Conservation (phyloP, 2,888 invertebrate species). For the Chrysolina oricalcia region DNA sequence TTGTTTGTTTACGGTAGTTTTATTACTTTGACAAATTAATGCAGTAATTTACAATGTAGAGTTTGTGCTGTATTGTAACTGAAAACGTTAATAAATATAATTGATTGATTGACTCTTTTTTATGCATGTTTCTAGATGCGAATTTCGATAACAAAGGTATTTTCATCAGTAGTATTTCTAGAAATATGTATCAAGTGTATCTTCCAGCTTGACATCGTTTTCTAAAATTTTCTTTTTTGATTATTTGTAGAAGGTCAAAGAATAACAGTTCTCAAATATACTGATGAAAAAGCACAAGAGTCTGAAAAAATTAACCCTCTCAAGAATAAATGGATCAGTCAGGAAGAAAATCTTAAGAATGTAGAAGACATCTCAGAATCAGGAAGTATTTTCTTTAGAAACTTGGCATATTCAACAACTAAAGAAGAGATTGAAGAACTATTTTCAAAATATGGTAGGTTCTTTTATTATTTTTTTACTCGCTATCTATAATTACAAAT, state of each 20-base stretch:
- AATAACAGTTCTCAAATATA: constrained; percentile 64
- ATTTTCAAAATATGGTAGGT: constrained; percentile 88
- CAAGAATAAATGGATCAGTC: constrained; percentile 76
- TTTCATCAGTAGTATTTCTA: too few relatives aligned
- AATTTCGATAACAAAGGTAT: too few relatives aligned
- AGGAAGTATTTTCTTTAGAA: constrained; percentile 93
- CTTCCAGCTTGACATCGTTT: not conserved
- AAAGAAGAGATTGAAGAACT: constrained; percentile 88
- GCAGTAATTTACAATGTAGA: too few relatives aligned
- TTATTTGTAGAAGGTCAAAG: constrained; percentile 66
- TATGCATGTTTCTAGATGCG: too few relatives aligned
- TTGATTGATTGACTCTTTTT: too few relatives aligned
- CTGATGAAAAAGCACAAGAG: constrained; percentile 54
- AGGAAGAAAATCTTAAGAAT: constrained; percentile 78
- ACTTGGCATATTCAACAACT: constrained; percentile 88
- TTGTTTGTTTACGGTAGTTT: too few relatives aligned
- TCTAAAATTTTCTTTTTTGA: constrained; percentile 53
- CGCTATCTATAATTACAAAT: too few relatives aligned
- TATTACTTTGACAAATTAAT: too few relatives aligned
- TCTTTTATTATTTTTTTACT: not conserved
- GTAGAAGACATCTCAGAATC: constrained; percentile 91
- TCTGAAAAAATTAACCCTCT: constrained; percentile 56
- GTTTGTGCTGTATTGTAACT: too few relatives aligned
- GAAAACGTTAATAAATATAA: too few relatives aligned
- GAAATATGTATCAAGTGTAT: too few relatives aligned